Evolutionary conservation across 2,113 vertebrate species (phyloP).

Genomic region (Tauraco erythrolophus): DNA sequence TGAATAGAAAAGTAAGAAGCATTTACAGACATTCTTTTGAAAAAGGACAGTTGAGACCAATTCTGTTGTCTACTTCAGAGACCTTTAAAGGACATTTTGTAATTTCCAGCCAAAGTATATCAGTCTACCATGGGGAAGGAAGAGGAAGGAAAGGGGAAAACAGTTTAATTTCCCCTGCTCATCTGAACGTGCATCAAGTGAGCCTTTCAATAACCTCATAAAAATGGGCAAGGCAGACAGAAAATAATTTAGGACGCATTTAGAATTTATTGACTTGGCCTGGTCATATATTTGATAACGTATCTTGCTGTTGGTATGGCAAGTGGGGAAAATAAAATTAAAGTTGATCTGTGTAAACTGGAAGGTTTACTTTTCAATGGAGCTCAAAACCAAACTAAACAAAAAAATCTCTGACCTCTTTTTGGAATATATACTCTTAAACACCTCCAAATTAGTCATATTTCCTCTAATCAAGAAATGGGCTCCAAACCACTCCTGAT

Average conservation of each 20-base stretch:
- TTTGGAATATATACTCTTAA: not conserved
- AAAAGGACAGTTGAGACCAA: not conserved
- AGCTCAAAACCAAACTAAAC: not conserved
- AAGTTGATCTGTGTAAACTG: not conserved
- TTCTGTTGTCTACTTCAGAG: not conserved
- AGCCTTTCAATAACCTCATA: not conserved
- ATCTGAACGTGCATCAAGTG: not conserved
- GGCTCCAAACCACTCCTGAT: not conserved
- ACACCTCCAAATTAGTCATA: not conserved
- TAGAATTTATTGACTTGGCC: constrained; percentile 34
- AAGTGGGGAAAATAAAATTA: not conserved
- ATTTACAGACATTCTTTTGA: not conserved
- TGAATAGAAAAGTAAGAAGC: not conserved
- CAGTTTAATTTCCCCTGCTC: constrained; percentile 12
- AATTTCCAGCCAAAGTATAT: not conserved
- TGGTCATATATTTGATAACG: not conserved
- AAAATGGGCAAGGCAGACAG: not conserved
- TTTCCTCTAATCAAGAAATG: not conserved
- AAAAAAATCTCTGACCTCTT: not conserved
- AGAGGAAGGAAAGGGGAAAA: not conserved
- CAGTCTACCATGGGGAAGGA: not conserved
- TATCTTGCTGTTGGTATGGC: not conserved
- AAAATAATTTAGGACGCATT: constrained; percentile 16
- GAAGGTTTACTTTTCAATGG: not conserved
- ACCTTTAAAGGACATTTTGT: not conserved